A percentile compares a stretch with the other conserved stretches of the same genome.
These are phyloP conservation scores for Poeciliopsis occidentalis DNA, from an alignment of 2,113 vertebrate genomes.

Conservation along the genomic window DNA sequence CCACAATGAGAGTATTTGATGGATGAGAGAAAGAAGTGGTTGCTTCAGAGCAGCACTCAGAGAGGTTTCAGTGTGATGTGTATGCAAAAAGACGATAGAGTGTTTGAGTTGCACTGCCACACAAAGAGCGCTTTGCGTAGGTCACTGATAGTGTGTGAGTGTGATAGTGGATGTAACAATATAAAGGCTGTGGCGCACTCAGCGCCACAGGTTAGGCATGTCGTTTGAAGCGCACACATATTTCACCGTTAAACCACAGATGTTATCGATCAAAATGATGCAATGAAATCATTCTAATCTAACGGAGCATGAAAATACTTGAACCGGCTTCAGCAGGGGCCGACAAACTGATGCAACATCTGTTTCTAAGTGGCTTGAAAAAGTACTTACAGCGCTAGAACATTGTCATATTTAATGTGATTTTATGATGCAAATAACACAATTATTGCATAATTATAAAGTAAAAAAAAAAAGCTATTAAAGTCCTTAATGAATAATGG, in stretches of 20 bases:
- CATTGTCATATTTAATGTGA: neutral
- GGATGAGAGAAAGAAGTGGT: neutral
- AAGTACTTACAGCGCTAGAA: neutral
- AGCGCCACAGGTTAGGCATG: neutral
- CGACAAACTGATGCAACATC: neutral
- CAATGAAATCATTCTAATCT: conserved; percentile 26
- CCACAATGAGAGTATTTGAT: conserved; percentile 27
- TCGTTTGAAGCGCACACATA: neutral
- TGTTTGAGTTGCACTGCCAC: conserved; percentile 8
- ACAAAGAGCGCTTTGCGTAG: conserved; percentile 39
- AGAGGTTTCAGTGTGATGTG: conserved; percentile 15
- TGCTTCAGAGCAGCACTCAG: conserved; percentile 26
- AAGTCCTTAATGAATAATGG: too few relatives aligned
- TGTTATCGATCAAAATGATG: conserved; percentile 29
- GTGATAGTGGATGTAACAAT: conserved; percentile 13
- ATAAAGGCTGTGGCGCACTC: neutral
- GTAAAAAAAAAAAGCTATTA: too few relatives aligned
- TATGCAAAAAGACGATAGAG: conserved; percentile 19
- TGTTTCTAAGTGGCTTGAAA: neutral
- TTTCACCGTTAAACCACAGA: conserved; percentile 65
- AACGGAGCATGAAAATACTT: conserved; percentile 18
- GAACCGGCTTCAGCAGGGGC: conserved; percentile 20
- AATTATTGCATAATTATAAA: too few relatives aligned
- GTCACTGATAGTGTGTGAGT: conserved; percentile 16
- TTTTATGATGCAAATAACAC: neutral